Conservation (phyloP, 2,797 vertebrate species). For the Coregonus ussuriensis region DNA sequence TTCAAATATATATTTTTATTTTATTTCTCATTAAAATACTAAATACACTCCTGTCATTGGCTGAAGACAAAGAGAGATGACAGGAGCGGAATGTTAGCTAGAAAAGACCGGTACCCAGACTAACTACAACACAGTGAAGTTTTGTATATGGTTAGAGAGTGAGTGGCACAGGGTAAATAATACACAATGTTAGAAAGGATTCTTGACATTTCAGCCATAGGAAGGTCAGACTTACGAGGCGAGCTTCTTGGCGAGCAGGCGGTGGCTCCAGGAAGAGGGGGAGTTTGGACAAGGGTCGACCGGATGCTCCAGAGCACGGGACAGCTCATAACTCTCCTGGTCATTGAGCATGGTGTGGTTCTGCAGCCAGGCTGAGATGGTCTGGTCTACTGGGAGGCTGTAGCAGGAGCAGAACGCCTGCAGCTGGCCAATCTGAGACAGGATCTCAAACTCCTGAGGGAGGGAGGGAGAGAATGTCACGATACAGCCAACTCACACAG, state of each 20-base stretch:
- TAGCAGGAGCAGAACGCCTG: slow-evolving; percentile 82
- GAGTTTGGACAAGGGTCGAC: slow-evolving; percentile 85
- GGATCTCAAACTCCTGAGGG: slow-evolving; percentile 86
- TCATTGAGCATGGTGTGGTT: slow-evolving; percentile 78
- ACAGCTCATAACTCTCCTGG: slow-evolving; percentile 87
- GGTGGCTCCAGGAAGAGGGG: slow-evolving; percentile 73
- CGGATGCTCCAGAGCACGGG: slow-evolving; percentile 84
- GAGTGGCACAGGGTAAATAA: not conserved
- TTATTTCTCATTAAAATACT: too few relatives aligned
- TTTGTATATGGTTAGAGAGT: not conserved
- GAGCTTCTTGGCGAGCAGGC: slow-evolving; percentile 82
- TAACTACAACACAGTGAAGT: not conserved
- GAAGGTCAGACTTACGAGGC: slow-evolving; percentile 73
- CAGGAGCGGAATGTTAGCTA: too few relatives aligned
- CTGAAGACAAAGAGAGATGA: too few relatives aligned
- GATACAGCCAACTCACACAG: not conserved
- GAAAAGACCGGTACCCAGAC: too few relatives aligned
- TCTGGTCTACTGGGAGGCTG: slow-evolving; percentile 61
- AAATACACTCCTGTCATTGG: too few relatives aligned
- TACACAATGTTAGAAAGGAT: too few relatives aligned
- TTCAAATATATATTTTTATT: too few relatives aligned
- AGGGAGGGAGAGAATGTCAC: not conserved
- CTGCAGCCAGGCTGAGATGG: slow-evolving; percentile 73
- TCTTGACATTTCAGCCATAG: too few relatives aligned
- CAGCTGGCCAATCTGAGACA: slow-evolving; percentile 83